Percentiles rank a stretch among this genome's conserved stretches.
Evolutionary conservation across 2,888 invertebrate species (phyloP).

Genomic region (Sycophila texana): DNA sequence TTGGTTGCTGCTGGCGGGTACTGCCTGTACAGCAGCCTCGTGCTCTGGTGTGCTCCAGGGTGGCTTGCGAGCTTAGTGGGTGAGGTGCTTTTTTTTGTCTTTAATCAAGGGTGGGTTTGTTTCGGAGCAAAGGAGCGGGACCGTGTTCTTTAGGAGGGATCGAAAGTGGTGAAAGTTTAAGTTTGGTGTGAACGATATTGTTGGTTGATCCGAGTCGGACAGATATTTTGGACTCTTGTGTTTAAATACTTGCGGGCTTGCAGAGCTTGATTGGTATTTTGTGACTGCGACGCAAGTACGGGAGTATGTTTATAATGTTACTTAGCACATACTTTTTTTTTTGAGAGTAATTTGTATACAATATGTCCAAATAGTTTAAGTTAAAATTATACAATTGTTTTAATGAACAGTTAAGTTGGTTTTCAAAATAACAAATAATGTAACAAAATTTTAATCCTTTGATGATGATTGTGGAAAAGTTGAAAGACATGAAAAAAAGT

Average conservation of each 20-base stretch:
- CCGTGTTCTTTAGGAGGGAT: too few species aligned
- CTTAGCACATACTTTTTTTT: slow-evolving; percentile 9
- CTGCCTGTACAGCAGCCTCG: too few species aligned
- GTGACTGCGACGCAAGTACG: too few species aligned
- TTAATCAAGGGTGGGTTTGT: neutral
- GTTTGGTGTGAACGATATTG: too few species aligned
- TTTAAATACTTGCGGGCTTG: too few species aligned
- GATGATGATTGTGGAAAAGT: neutral
- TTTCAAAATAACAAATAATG: neutral
- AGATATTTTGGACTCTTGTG: too few species aligned
- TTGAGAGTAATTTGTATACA: neutral
- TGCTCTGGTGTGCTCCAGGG: neutral
- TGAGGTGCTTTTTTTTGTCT: too few species aligned
- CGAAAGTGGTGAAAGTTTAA: too few species aligned
- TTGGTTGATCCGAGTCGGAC: too few species aligned
- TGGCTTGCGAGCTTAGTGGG: neutral
- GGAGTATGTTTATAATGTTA: slow-evolving; percentile 14
- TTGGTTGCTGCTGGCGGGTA: too few species aligned
- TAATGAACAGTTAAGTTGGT: neutral
- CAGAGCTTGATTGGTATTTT: too few species aligned
- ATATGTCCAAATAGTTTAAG: neutral
- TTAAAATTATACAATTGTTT: neutral
- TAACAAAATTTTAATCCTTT: neutral
- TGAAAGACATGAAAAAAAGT: neutral
- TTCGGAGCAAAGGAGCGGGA: too few species aligned